A percentile compares a stretch with the other conserved stretches of the same genome.
Conservation (phyloP, 2,113 vertebrate genomes). For the Ivindomyrus marchei region DNA sequence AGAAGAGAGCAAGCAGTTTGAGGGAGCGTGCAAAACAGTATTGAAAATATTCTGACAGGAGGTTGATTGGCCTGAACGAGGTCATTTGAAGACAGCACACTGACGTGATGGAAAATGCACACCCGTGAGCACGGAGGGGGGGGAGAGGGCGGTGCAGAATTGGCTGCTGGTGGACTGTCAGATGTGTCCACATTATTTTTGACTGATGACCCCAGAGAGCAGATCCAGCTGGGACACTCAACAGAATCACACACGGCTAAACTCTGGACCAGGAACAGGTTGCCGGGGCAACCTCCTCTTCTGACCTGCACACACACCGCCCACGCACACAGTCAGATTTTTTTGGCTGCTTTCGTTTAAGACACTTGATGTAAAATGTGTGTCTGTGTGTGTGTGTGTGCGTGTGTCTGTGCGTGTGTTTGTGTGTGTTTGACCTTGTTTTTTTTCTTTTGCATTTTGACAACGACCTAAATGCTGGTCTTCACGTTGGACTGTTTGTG, state of each 20-base stretch:
- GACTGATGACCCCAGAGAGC: not conserved
- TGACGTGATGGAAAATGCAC: not conserved
- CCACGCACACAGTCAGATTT: not conserved
- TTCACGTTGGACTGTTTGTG: not conserved
- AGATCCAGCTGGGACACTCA: not conserved
- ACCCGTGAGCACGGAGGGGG: not conserved
- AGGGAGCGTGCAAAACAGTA: not conserved
- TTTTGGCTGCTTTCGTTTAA: conserved; percentile 1
- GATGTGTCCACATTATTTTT: not conserved
- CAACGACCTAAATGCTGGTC: not conserved
- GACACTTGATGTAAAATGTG: not conserved
- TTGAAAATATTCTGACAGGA: not conserved
- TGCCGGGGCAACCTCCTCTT: not conserved
- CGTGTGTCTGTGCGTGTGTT: not conserved
- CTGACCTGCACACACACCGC: not conserved
- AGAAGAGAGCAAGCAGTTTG: not conserved
- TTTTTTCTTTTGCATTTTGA: not conserved
- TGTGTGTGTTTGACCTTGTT: not conserved
- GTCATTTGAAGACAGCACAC: not conserved
- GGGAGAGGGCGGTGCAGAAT: not conserved
- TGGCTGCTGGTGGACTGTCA: not conserved
- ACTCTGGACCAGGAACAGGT: not conserved
- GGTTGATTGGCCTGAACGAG: not conserved
- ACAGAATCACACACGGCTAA: not conserved
- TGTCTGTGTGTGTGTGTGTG: not conserved